These are phyloP conservation scores for Papilio protenor DNA, from an alignment of 2,888 invertebrate genomes.

Conservation along the genomic window DNA sequence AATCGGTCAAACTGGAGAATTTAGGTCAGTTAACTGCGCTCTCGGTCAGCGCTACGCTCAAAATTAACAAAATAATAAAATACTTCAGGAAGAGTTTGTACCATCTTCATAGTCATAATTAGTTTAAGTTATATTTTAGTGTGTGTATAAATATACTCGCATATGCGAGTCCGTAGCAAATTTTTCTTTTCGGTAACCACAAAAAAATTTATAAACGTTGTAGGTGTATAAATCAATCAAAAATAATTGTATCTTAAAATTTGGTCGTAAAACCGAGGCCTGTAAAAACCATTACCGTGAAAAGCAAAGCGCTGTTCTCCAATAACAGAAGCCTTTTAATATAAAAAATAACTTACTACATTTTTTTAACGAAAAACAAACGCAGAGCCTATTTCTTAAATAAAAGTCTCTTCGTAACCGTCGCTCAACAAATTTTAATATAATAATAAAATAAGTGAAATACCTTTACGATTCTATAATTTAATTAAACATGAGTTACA, in stretches of 20 bases:
- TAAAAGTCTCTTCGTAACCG: not conserved
- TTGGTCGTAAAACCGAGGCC: constrained; percentile 5
- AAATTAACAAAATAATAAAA: not conserved
- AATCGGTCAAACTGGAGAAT: not conserved
- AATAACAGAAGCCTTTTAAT: constrained; percentile 29
- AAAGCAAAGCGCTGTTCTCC: constrained; percentile 23
- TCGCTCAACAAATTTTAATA: not conserved
- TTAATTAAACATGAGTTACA: too few relatives aligned
- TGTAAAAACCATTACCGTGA: constrained; percentile 7
- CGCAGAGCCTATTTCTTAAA: not conserved
- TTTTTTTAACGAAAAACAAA: constrained; percentile 21
- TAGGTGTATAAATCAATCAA: constrained; percentile 10
- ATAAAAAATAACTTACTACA: not conserved
- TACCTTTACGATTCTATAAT: not conserved
- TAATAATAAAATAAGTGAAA: not conserved
- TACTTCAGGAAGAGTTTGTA: not conserved
- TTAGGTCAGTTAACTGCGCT: not conserved
- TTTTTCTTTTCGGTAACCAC: not conserved
- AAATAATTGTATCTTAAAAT: constrained; percentile 21
- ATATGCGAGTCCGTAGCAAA: not conserved
- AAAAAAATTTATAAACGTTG: not conserved
- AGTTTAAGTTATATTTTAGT: not conserved
- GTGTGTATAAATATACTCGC: too few relatives aligned
- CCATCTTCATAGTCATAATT: not conserved
- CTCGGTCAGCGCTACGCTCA: not conserved